Conservation (phyloP, 2,797 vertebrate genomes). For the Epinephelus awoara region DNA sequence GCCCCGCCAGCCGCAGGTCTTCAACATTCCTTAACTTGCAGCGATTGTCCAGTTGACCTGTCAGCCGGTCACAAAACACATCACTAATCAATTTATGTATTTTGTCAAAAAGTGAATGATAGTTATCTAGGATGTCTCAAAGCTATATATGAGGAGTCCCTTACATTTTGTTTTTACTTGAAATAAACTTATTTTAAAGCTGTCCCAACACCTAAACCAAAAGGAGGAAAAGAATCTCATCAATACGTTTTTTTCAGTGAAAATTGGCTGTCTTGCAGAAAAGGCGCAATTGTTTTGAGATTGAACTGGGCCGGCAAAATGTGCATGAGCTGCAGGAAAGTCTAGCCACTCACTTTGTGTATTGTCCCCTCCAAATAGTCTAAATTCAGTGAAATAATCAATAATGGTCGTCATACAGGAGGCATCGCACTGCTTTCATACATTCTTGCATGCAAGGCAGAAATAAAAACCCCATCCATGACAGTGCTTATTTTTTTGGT, state of each 20-base stretch:
- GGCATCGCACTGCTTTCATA: not conserved
- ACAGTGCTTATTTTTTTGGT: not conserved
- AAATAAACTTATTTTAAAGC: not conserved
- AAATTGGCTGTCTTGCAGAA: not conserved
- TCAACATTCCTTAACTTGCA: conserved; percentile 94
- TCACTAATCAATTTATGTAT: not conserved
- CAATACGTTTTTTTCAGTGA: not conserved
- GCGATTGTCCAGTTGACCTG: conserved; percentile 96
- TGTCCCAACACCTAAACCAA: not conserved
- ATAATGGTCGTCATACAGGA: not conserved
- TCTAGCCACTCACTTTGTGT: too few species aligned
- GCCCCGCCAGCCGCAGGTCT: conserved; percentile 92
- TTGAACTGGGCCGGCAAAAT: not conserved
- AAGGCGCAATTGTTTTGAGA: not conserved
- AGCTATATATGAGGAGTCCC: not conserved
- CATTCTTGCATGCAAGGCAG: not conserved
- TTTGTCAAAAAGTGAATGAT: not conserved
- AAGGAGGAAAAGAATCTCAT: too few species aligned
- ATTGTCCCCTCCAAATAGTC: too few species aligned
- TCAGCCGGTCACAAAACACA: not conserved
- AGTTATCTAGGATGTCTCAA: not conserved
- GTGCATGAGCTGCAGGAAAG: not conserved
- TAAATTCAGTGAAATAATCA: not conserved
- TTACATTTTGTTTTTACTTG: not conserved
- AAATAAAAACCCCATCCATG: not conserved